Conservation (phyloP, 64 coral and sea anemone genomes). For the Montipora capricornis region DNA sequence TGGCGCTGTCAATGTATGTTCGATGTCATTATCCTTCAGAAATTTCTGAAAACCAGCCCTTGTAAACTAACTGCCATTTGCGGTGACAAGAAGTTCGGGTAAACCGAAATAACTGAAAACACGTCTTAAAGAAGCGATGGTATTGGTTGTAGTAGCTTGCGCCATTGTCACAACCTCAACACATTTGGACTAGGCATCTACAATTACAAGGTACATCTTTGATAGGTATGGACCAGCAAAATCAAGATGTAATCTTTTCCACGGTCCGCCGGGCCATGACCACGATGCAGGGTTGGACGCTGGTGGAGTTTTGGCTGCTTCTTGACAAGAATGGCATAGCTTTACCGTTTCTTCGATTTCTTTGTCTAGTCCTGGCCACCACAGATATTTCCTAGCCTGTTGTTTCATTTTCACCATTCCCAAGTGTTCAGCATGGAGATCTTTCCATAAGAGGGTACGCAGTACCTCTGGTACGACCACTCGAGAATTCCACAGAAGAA, state of each 20-base stretch:
- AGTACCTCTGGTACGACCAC: constrained; percentile 26
- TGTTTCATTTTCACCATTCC: constrained; percentile 54
- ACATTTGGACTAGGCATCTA: constrained; percentile 72
- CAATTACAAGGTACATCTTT: constrained; percentile 54
- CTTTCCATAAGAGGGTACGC: background rate
- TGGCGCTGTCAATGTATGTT: constrained; percentile 25
- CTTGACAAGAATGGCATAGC: constrained; percentile 19
- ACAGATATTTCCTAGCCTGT: background rate
- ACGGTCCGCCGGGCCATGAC: constrained; percentile 56
- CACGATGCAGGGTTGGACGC: background rate
- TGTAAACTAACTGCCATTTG: constrained; percentile 52
- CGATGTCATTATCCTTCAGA: constrained; percentile 54
- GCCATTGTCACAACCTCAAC: constrained; percentile 27
- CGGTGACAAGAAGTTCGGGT: constrained; percentile 54
- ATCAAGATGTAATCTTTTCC: constrained; percentile 63
- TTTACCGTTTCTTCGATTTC: constrained; percentile 38
- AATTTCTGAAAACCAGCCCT: constrained; percentile 49
- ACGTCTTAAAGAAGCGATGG: constrained; percentile 22
- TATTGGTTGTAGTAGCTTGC: background rate
- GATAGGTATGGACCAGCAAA: constrained; percentile 52
- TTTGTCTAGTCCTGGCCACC: constrained; percentile 41
- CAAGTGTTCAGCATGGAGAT: constrained; percentile 55
- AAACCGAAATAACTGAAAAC: constrained; percentile 58
- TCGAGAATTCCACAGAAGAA: constrained; percentile 50
- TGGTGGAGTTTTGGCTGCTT: background rate